A percentile compares a stretch with the other conserved stretches of the same genome.
Conservation (phyloP, 2,888 invertebrate species). For the Agrochola macilenta region DNA sequence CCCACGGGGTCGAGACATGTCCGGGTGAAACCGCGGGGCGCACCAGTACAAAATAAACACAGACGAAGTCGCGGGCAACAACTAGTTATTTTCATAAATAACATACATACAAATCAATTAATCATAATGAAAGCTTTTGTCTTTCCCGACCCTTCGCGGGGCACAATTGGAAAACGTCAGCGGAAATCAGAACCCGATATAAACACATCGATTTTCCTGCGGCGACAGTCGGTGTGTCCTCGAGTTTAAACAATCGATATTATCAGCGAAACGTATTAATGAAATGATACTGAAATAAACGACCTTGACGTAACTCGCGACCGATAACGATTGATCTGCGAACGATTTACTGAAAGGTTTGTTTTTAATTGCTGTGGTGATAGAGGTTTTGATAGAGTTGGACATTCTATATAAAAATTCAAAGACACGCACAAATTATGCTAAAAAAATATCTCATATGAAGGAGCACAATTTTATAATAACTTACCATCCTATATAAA, state of each 20-base stretch:
- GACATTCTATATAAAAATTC: background rate
- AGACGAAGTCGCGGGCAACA: background rate
- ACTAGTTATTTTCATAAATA: background rate
- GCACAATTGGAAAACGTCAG: slow-evolving; percentile 42
- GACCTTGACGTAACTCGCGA: slow-evolving; percentile 9
- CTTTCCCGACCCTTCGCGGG: background rate
- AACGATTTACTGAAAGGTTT: slow-evolving; percentile 11
- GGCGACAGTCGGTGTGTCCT: slow-evolving; percentile 46
- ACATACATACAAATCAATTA: background rate
- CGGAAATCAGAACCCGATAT: slow-evolving; percentile 45
- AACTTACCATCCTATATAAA: too few species aligned
- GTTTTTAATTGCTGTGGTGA: slow-evolving; percentile 12
- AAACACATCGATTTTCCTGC: slow-evolving; percentile 54
- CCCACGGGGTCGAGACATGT: too few species aligned
- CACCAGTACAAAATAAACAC: too few species aligned
- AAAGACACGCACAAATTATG: too few species aligned
- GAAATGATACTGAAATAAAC: slow-evolving; percentile 48
- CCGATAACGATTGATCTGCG: slow-evolving; percentile 23
- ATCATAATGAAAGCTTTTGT: background rate
- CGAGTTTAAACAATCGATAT: slow-evolving; percentile 64
- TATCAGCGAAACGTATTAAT: slow-evolving; percentile 54
- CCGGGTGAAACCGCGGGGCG: too few species aligned
- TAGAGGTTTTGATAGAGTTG: too few species aligned
- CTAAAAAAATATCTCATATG: too few species aligned
- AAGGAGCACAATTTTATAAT: too few species aligned